phyloP scores from a whole-genome alignment of 2,888 invertebrate genomes.

The Gortyna flavago region DNA sequence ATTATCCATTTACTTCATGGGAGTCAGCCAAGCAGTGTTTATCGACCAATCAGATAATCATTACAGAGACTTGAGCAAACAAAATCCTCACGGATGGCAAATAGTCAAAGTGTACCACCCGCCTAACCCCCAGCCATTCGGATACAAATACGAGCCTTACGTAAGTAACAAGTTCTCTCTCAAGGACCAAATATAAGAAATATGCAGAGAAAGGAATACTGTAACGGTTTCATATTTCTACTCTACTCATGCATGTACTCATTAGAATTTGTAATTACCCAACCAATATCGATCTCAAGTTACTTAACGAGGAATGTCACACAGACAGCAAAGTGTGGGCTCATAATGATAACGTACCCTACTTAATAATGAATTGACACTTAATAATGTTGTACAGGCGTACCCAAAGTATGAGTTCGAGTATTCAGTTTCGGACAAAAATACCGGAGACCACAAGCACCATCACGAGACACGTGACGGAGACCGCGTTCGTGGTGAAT shows the following conservation, averaged over 20 bases:
- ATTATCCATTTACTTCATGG: conserved; percentile 76
- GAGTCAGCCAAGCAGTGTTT: conserved; percentile 76
- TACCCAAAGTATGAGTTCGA: conserved; percentile 91
- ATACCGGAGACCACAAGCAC: conserved; percentile 90
- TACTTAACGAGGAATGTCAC: conserved; percentile 52
- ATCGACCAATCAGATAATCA: conserved; percentile 73
- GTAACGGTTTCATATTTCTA: conserved; percentile 55
- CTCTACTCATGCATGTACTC: conserved; percentile 37
- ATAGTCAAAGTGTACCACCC: conserved; percentile 80
- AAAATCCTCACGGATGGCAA: conserved; percentile 77
- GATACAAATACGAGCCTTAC: conserved; percentile 78
- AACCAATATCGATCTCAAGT: conserved; percentile 50
- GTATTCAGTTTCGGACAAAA: conserved; percentile 90
- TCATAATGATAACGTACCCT: conserved; percentile 39
- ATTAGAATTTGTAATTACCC: conserved; percentile 64
- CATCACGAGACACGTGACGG: conserved; percentile 90
- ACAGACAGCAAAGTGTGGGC: conserved; percentile 41
- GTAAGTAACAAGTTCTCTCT: conserved; percentile 74
- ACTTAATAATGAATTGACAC: conserved; percentile 10
- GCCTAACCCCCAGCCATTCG: conserved; percentile 71
- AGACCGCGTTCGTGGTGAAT: conserved; percentile 89
- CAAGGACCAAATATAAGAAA: conserved; percentile 59
- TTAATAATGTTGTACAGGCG: conserved; percentile 71
- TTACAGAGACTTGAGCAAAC: conserved; percentile 54
- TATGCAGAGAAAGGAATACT: conserved; percentile 59